phyloP scores from a whole-genome alignment of 1,140 invertebrate genomes.

The Nasonia giraulti region DNA sequence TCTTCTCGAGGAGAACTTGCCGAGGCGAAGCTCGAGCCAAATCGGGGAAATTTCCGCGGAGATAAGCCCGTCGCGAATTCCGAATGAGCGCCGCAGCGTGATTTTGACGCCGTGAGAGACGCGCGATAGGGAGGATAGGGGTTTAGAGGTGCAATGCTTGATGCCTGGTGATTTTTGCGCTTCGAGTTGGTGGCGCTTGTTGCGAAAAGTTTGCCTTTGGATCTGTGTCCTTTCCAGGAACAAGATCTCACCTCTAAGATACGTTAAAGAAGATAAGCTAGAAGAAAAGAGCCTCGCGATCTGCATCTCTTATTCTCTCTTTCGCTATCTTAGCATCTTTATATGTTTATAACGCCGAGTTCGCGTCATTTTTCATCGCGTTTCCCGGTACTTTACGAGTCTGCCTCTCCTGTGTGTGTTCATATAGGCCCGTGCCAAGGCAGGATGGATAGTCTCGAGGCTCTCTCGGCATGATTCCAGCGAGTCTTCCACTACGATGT shows the following conservation, averaged over 20 bases:
- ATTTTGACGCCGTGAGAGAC: not conserved
- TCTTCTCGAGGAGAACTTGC: slow-evolving; percentile 22
- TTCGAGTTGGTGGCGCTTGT: not conserved
- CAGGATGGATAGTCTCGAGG: not conserved
- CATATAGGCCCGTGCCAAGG: not conserved
- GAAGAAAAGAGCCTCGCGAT: not conserved
- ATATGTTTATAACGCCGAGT: slow-evolving; percentile 21
- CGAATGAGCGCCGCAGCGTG: slow-evolving; percentile 22
- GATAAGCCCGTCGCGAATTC: slow-evolving; percentile 40
- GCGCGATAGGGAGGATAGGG: not conserved
- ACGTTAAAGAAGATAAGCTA: not conserved
- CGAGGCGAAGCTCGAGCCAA: not conserved
- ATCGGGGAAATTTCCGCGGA: slow-evolving; percentile 40
- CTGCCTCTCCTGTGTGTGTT: too few species aligned
- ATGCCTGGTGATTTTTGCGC: not conserved
- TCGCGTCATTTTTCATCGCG: slow-evolving; percentile 22
- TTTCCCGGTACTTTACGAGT: slow-evolving; percentile 1
- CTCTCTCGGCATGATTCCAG: slow-evolving; percentile 8
- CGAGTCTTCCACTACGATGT: not conserved
- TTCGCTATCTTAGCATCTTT: slow-evolving; percentile 10
- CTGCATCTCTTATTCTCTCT: not conserved
- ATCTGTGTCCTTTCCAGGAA: too few species aligned
- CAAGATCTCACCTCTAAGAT: too few species aligned
- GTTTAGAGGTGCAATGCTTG: not conserved
- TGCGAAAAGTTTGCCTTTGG: not conserved